These are phyloP conservation scores for Bombus polaris DNA, from an alignment of 1,140 invertebrate genomes.

Conservation along the genomic window DNA sequence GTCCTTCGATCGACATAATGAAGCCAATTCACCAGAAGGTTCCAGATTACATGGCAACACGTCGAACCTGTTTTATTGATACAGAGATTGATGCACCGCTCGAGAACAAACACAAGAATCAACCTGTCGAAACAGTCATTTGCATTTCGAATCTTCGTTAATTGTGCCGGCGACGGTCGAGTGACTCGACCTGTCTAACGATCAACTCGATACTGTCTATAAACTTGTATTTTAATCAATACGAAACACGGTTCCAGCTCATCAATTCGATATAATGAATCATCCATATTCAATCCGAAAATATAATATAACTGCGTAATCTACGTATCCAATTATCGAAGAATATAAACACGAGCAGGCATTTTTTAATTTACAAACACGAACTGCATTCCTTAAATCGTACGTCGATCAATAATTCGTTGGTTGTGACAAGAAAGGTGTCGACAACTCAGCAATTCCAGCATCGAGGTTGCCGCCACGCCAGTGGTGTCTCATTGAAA, in stretches of 20 bases:
- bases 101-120: slow-evolving; percentile 68
- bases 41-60: background rate
- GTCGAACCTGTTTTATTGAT: slow-evolving; percentile 62
- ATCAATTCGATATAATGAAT: background rate
- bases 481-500: background rate
- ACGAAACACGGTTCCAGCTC: background rate
- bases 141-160: slow-evolving; percentile 71
- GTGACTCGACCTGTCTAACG: background rate
- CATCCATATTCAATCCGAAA: background rate
- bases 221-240: background rate
- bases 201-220: background rate
- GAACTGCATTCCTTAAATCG: too few species aligned
- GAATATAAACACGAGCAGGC: background rate
- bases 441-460: background rate
- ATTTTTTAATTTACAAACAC: background rate
- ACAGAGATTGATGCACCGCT: slow-evolving; percentile 64
- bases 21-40: background rate
- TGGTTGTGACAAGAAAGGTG: background rate
- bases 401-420: background rate
- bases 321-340: too few species aligned
- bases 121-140: slow-evolving; percentile 64
- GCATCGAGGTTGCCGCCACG: background rate
- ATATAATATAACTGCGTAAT: background rate
- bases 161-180: slow-evolving; percentile 40
- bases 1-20: background rate